These are phyloP conservation scores for Ernsta delagoae DNA, from an alignment of 2,888 invertebrate species.

Conservation along the genomic window DNA sequence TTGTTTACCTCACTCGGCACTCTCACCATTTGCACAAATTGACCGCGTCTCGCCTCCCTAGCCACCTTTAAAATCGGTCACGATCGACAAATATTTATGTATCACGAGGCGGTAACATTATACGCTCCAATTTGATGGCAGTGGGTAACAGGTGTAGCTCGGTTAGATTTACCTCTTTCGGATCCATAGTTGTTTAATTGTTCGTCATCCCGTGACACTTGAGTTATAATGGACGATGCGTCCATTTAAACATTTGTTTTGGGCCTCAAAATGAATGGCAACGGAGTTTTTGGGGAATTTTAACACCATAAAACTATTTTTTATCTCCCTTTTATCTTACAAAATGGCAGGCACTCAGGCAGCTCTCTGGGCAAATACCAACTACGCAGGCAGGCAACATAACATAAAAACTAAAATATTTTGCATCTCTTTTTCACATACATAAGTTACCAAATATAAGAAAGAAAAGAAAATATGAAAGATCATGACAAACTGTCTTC, in stretches of 20 bases:
- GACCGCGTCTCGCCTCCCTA: slow-evolving; percentile 52
- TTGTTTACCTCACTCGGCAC: too few relatives aligned
- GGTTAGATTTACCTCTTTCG: slow-evolving; percentile 93
- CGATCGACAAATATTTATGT: slow-evolving; percentile 70
- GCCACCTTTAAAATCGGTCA: slow-evolving; percentile 56
- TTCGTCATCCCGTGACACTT: slow-evolving; percentile 99
- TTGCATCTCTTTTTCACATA: slow-evolving; percentile 46
- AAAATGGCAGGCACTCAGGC: slow-evolving; percentile 84
- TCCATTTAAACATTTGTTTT: slow-evolving; percentile 91
- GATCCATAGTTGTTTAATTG: slow-evolving; percentile 95
- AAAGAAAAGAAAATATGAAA: slow-evolving; percentile 46
- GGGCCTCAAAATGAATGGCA: slow-evolving; percentile 81
- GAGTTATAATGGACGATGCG: slow-evolving; percentile 99
- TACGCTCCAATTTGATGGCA: slow-evolving; percentile 81
- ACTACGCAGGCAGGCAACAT: slow-evolving; percentile 71
- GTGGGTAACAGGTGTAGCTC: slow-evolving; percentile 84
- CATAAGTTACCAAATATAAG: background rate
- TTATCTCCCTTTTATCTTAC: slow-evolving; percentile 85
- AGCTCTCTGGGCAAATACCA: slow-evolving; percentile 81
- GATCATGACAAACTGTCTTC: slow-evolving; percentile 4
- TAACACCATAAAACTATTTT: slow-evolving; percentile 85
- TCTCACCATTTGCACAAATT: slow-evolving; percentile 57
- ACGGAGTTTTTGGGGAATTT: slow-evolving; percentile 78
- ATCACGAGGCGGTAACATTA: slow-evolving; percentile 75
- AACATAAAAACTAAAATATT: slow-evolving; percentile 48